Evolutionary conservation across 2,888 invertebrate genomes (phyloP).

Genomic region (Zootermopsis nevadensis): DNA sequence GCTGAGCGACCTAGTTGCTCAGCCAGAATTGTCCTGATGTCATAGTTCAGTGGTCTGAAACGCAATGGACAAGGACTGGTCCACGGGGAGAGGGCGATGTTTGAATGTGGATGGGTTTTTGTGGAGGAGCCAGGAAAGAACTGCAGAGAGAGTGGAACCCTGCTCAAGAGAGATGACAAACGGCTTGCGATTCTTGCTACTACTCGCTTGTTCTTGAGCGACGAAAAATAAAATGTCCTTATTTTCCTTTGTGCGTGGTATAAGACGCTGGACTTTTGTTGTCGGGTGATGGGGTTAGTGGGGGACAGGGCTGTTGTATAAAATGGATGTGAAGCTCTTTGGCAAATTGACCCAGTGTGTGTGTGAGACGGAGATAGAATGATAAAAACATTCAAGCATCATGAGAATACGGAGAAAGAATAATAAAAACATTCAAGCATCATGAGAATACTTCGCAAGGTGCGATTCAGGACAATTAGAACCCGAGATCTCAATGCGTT

Average conservation of each 20-base stretch:
- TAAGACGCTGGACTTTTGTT: not conserved
- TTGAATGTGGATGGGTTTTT: too few species aligned
- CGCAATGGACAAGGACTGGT: not conserved
- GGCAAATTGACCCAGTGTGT: conserved; percentile 8
- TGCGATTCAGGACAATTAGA: not conserved
- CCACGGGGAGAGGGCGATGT: not conserved
- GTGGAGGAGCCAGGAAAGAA: not conserved
- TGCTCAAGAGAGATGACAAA: not conserved
- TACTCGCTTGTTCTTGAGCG: not conserved
- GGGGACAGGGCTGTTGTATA: not conserved
- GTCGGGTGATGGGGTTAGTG: not conserved
- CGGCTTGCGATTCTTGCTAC: not conserved
- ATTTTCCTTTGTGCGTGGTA: not conserved
- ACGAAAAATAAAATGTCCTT: not conserved
- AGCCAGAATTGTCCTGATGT: not conserved
- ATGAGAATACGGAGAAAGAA: not conserved
- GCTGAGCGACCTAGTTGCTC: too few species aligned
- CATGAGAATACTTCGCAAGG: not conserved
- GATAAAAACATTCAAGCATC: not conserved
- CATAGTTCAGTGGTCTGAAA: not conserved
- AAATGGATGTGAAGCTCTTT: not conserved
- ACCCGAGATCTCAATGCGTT: too few species aligned
- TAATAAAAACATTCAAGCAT: not conserved
- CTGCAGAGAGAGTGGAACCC: not conserved
- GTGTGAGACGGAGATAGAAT: not conserved